These are phyloP conservation scores for Serilophus lunatus DNA, from an alignment of 2,113 vertebrate genomes.

Conservation along the genomic window DNA sequence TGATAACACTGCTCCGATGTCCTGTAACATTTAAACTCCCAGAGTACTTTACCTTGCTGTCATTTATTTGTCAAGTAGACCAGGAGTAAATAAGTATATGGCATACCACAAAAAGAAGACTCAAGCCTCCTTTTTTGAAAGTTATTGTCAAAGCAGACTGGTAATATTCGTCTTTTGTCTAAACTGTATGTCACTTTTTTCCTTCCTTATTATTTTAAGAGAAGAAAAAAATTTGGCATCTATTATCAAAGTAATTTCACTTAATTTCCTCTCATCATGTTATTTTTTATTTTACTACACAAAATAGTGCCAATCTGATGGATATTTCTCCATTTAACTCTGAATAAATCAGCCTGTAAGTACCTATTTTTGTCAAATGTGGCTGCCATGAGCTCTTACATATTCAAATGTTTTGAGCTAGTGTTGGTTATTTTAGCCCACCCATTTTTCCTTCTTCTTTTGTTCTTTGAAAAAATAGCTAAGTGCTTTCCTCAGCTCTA, in stretches of 20 bases:
- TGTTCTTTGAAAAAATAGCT: conserved; percentile 4
- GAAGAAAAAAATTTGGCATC: background rate
- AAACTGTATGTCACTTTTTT: background rate
- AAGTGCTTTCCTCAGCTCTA: background rate
- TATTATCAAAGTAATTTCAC: background rate
- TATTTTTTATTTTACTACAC: background rate
- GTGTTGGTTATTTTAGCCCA: background rate
- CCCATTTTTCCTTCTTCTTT: background rate
- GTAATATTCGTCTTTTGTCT: background rate
- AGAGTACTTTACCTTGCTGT: background rate
- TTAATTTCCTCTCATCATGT: background rate
- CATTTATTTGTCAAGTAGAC: background rate
- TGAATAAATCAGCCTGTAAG: background rate
- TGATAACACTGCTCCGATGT: background rate
- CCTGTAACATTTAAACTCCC: background rate
- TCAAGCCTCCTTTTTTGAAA: background rate
- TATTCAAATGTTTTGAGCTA: background rate
- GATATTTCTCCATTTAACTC: background rate
- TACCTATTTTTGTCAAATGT: background rate
- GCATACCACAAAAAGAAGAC: background rate
- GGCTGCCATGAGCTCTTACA: background rate
- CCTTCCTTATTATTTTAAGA: background rate
- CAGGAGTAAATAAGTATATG: background rate
- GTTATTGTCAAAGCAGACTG: background rate
- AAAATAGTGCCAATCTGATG: background rate